A percentile compares a stretch with the other conserved stretches of the same genome.
phyloP scores from a whole-genome alignment of 1,140 invertebrate genomes.

The Paracyclopina nana region DNA sequence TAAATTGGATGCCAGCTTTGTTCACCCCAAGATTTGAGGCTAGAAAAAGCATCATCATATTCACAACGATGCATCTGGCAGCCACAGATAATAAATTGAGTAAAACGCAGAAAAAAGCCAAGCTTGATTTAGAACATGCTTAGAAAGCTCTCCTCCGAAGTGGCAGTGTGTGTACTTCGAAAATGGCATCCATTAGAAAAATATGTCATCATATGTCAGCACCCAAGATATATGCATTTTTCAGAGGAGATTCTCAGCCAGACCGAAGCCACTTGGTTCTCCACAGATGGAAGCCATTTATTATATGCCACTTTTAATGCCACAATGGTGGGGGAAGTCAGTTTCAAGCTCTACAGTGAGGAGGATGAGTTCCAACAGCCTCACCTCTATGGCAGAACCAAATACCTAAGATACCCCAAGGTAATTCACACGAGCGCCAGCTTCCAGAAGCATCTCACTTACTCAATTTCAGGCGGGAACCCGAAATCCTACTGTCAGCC shows the following conservation, averaged over 20 bases:
- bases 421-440: constrained; percentile 16
- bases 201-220: no score
- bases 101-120: no score
- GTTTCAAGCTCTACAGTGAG: constrained; percentile 37
- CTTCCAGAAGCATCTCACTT: background rate
- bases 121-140: no score
- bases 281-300: constrained; percentile 46
- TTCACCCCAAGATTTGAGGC: no score
- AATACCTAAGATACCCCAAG: constrained; percentile 28
- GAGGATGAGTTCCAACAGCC: constrained; percentile 30
- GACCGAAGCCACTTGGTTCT: constrained; percentile 72
- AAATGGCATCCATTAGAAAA: no score
- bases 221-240: no score
- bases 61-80: no score
- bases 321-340: constrained; percentile 30
- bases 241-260: constrained; percentile 74
- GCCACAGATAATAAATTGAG: no score
- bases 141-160: no score
- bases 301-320: constrained; percentile 71
- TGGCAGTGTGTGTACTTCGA: no score
- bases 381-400: constrained; percentile 21
- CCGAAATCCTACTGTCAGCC: background rate
- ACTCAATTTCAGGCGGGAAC: background rate
- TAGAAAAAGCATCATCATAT: no score
- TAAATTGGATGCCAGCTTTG: no score